Evolutionary conservation across 2,113 vertebrate genomes (phyloP).

Genomic region (Notiomystis cincta): DNA sequence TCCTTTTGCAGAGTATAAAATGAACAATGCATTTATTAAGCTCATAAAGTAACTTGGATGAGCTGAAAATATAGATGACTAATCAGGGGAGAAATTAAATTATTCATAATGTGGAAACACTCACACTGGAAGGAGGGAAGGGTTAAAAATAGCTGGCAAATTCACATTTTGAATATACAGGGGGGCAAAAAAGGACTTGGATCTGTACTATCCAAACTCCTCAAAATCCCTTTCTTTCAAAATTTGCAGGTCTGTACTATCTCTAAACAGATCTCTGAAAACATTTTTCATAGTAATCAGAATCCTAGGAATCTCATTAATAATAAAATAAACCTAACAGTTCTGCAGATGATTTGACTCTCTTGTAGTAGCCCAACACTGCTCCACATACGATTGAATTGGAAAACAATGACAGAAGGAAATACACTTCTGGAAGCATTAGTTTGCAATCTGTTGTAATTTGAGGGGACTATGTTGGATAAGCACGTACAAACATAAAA

Average conservation of each 20-base stretch:
- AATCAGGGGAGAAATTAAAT: not conserved
- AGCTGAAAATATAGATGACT: not conserved
- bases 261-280: not conserved
- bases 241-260: not conserved
- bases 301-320: not conserved
- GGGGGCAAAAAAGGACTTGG: not conserved
- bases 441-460: not conserved
- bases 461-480: not conserved
- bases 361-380: not conserved
- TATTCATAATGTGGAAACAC: not conserved
- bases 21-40: constrained; percentile 2
- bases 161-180: not conserved
- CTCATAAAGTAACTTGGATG: not conserved
- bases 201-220: not conserved
- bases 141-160: not conserved
- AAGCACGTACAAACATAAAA: not conserved
- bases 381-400: not conserved
- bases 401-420: not conserved
- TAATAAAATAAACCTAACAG: not conserved
- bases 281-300: not conserved
- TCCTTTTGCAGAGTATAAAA: not conserved
- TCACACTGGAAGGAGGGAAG: not conserved
- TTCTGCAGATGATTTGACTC: not conserved
- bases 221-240: not conserved
- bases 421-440: not conserved